A percentile compares a stretch with the other conserved stretches of the same genome.
phyloP scores from a whole-genome alignment of 2,797 vertebrate species.

The Meriones psammophilus region DNA sequence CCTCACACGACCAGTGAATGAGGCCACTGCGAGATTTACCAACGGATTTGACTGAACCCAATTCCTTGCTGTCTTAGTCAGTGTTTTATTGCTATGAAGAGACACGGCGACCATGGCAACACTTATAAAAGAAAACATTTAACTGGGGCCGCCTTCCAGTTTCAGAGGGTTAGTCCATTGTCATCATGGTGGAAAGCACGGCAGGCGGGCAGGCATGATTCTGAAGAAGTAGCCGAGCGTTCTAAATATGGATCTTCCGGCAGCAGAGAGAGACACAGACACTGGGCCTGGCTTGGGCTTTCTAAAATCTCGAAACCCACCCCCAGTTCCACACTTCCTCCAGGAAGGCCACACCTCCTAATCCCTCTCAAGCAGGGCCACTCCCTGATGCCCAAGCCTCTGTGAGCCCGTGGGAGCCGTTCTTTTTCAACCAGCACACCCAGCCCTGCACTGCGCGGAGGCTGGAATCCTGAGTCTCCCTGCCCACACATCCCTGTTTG shows the following conservation, averaged over 20 bases:
- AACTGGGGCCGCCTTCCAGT: not conserved
- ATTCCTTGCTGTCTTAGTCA: not conserved
- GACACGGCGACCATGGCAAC: not conserved
- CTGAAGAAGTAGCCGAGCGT: not conserved
- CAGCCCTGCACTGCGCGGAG: not conserved
- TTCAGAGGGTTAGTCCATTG: not conserved
- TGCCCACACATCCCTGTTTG: not conserved
- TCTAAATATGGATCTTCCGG: not conserved
- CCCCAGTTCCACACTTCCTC: not conserved
- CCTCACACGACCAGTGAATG: slow-evolving; percentile 90
- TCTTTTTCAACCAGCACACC: not conserved
- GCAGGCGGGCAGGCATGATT: not conserved
- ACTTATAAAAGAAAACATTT: not conserved
- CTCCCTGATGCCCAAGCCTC: not conserved
- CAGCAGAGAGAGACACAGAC: not conserved
- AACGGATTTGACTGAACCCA: slow-evolving; percentile 88
- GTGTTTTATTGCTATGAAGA: not conserved
- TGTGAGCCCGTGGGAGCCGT: not conserved
- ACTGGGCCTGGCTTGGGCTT: not conserved
- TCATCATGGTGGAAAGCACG: not conserved
- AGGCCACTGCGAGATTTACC: slow-evolving; percentile 89
- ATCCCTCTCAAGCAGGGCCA: not conserved
- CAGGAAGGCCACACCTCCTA: not conserved
- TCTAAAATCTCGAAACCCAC: not conserved
- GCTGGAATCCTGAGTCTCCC: not conserved